Percentiles rank a stretch among this genome's conserved stretches.
These are phyloP conservation scores for Drosophila aff. DNA, from an alignment of 1,140 invertebrate species.

Conservation along the genomic window DNA sequence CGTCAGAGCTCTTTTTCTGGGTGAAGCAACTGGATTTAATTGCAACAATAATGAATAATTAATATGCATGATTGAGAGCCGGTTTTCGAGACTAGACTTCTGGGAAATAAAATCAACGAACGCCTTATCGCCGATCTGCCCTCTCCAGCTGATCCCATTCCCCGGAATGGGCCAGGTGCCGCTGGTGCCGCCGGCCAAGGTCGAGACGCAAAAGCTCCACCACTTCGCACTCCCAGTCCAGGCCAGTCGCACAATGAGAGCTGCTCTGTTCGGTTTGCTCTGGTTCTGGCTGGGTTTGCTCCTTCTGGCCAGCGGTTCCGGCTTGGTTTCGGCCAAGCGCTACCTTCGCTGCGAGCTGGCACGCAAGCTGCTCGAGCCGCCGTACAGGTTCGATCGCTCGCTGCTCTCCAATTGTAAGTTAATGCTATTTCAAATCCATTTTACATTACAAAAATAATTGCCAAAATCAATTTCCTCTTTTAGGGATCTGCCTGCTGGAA, in stretches of 20 bases:
- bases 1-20: neutral
- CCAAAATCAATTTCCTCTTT: neutral
- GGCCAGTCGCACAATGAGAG: slow-evolving; percentile 60
- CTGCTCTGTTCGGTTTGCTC: slow-evolving; percentile 30
- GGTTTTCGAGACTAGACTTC: slow-evolving; percentile 1
- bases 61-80: neutral
- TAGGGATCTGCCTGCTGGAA: slow-evolving; percentile 90
- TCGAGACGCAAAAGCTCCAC: slow-evolving; percentile 9
- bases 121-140: slow-evolving; percentile 8
- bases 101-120: neutral
- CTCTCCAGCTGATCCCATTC: slow-evolving; percentile 17
- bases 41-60: neutral
- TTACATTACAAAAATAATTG: neutral
- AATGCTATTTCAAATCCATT: too few relatives aligned
- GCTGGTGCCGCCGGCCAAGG: slow-evolving; percentile 19
- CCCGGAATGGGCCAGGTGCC: slow-evolving; percentile 1
- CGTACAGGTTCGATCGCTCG: slow-evolving; percentile 57
- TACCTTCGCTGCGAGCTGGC: slow-evolving; percentile 66
- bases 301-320: neutral
- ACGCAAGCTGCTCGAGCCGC: slow-evolving; percentile 56
- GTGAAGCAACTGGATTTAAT: neutral
- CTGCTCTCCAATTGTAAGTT: slow-evolving; percentile 63
- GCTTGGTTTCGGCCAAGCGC: slow-evolving; percentile 41
- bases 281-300: slow-evolving; percentile 38
- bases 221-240: slow-evolving; percentile 2